Percentiles rank a stretch among this genome's conserved stretches.
Evolutionary conservation across 2,888 invertebrate genomes (phyloP).

Genomic region (Lapara coniferarum): DNA sequence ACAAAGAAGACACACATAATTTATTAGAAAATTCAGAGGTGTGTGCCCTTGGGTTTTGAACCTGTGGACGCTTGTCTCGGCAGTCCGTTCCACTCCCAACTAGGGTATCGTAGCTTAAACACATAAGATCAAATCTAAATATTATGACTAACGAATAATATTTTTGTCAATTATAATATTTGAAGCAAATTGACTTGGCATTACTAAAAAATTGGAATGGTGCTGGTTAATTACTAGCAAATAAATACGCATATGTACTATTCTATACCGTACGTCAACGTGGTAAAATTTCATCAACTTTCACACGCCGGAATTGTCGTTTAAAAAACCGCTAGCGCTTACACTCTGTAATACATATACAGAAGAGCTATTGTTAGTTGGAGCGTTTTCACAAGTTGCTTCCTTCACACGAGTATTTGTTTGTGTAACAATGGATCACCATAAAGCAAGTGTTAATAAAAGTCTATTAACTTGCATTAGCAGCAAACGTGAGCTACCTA

Average conservation of each 20-base stretch:
- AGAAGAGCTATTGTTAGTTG: background rate
- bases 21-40: too few relatives aligned
- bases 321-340: background rate
- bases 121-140: too few relatives aligned
- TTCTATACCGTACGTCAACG: background rate
- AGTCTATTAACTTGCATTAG: constrained; percentile 19
- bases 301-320: background rate
- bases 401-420: constrained; percentile 11
- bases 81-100: too few relatives aligned
- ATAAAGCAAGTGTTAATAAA: constrained; percentile 19
- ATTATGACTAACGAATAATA: background rate
- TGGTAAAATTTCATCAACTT: background rate
- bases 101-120: too few relatives aligned
- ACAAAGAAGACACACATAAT: too few relatives aligned
- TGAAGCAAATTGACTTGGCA: background rate
- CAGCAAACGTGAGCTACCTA: constrained; percentile 1
- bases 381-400: constrained; percentile 15
- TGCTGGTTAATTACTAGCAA: too few relatives aligned
- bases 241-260: too few relatives aligned
- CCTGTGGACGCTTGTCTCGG: too few relatives aligned
- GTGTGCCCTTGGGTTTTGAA: too few relatives aligned
- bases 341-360: background rate
- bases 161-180: background rate
- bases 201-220: background rate
- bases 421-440: constrained; percentile 20